Percentiles rank a stretch among this genome's conserved stretches.
phyloP scores from a whole-genome alignment of 2,797 vertebrate genomes.

The Sebastes diaconus region DNA sequence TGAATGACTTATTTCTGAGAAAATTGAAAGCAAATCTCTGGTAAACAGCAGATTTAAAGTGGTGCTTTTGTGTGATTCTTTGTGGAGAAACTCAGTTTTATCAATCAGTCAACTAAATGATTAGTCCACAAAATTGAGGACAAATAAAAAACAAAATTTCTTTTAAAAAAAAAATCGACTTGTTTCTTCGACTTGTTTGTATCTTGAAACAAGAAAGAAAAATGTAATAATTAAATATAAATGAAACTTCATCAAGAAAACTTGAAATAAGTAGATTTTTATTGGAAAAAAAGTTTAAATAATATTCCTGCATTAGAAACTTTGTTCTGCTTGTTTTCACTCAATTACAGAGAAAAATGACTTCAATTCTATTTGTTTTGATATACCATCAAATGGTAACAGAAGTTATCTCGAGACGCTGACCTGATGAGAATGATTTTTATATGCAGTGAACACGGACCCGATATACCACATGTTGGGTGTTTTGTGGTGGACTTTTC shows the following conservation, averaged over 20 bases:
- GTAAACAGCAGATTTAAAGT: no score
- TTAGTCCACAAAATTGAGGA: no score
- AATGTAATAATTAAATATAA: neutral
- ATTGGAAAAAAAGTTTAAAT: neutral
- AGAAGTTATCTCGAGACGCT: no score
- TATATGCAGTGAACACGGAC: neutral
- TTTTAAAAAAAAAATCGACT: no score
- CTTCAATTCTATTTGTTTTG: neutral
- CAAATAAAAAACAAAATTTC: no score
- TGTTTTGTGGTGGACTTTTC: neutral
- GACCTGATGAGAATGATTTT: neutral
- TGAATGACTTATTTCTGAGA: no score
- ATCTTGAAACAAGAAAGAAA: neutral
- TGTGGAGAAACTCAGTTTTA: no score
- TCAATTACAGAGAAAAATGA: neutral
- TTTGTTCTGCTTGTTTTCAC: neutral
- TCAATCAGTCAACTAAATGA: no score
- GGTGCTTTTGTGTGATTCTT: no score
- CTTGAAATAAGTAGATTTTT: neutral
- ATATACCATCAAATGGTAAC: no score
- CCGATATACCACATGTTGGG: no score
- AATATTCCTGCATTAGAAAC: neutral
- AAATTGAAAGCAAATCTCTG: no score
- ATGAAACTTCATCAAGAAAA: neutral
- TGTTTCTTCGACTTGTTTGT: neutral